These are phyloP conservation scores for Choloepus didactylus DNA, from an alignment of 2,797 vertebrate genomes.

Conservation along the genomic window DNA sequence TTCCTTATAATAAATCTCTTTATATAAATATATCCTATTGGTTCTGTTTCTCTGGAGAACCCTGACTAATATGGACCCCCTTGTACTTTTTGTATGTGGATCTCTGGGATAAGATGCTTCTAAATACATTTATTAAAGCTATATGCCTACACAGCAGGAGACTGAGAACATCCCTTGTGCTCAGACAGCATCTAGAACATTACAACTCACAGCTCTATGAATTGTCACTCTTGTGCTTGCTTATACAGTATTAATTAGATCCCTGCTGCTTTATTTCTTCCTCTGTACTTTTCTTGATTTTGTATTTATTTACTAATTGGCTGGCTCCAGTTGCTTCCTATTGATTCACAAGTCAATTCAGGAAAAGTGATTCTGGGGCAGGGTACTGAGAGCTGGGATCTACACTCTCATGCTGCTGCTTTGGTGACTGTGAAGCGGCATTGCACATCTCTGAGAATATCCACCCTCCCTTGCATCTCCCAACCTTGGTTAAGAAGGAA, in stretches of 20 bases:
- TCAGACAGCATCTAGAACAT: neutral
- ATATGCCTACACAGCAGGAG: neutral
- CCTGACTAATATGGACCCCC: neutral
- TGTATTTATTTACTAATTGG: constrained; percentile 21
- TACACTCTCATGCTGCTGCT: neutral
- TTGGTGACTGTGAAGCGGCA: neutral
- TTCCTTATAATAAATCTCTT: too few relatives aligned
- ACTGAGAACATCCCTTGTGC: neutral
- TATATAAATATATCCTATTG: too few relatives aligned
- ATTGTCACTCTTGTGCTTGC: neutral
- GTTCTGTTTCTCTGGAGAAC: too few relatives aligned
- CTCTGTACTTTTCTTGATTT: neutral
- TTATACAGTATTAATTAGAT: neutral
- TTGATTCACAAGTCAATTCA: constrained; percentile 8
- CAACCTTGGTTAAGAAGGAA: neutral
- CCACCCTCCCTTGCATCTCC: neutral
- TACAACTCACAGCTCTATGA: neutral
- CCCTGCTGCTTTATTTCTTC: neutral
- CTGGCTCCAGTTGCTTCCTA: neutral
- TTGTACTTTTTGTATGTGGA: neutral
- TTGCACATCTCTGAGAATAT: neutral
- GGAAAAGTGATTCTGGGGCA: neutral
- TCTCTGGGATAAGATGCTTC: neutral
- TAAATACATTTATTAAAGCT: constrained; percentile 2
- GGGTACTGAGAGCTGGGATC: neutral